Evolutionary conservation across 2,888 invertebrate species (phyloP).

Genomic region (Lasioglossum figueresi): DNA sequence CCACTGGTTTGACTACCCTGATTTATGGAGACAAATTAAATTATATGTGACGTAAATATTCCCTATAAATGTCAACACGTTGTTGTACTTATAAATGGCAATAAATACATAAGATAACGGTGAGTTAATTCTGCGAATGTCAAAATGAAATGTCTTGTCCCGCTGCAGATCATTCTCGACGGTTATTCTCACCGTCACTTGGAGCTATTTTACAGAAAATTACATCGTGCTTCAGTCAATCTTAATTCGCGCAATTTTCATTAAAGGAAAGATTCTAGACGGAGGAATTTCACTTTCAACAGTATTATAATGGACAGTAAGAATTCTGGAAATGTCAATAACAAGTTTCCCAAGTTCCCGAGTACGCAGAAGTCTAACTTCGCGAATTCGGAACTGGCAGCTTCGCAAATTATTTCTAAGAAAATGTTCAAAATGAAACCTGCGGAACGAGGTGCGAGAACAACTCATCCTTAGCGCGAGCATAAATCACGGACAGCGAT

Average conservation of each 20-base stretch:
- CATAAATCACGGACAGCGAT: conserved; percentile 26
- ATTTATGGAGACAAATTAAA: neutral
- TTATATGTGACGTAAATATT: no score
- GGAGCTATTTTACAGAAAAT: neutral
- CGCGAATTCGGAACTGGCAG: neutral
- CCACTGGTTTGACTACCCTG: neutral
- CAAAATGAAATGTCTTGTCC: neutral
- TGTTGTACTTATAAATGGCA: no score
- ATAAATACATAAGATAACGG: no score
- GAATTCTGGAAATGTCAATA: conserved; percentile 14
- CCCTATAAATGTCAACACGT: no score
- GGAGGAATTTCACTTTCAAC: neutral
- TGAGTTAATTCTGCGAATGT: neutral
- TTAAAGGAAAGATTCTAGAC: neutral
- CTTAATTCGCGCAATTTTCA: conserved; percentile 1
- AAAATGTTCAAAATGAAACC: neutral
- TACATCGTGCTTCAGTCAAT: neutral
- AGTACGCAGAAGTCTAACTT: neutral
- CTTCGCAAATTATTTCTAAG: conserved; percentile 1
- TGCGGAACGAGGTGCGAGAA: neutral
- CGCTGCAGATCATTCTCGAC: no score
- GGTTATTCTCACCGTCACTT: neutral
- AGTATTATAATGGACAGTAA: neutral
- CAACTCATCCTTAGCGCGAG: neutral
- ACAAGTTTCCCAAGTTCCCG: neutral